phyloP scores from a whole-genome alignment of 2,888 invertebrate genomes.

The Petrophora chlorosata region DNA sequence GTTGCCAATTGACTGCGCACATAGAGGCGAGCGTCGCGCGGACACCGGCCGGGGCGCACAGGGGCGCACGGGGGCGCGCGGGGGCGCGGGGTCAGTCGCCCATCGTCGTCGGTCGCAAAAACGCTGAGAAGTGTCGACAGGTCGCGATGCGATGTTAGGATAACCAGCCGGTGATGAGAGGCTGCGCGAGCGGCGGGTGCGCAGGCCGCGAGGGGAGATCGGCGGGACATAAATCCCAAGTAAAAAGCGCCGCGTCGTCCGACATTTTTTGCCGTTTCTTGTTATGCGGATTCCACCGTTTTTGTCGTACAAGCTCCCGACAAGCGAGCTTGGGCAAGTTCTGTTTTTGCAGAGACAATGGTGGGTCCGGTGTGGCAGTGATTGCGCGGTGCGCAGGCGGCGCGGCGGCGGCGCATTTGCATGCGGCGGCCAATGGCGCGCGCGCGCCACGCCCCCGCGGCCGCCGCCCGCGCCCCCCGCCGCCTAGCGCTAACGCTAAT shows the following conservation, averaged over 20 bases:
- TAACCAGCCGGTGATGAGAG: slow-evolving; percentile 38
- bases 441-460: slow-evolving; percentile 51
- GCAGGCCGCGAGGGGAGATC: slow-evolving; percentile 32
- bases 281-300: slow-evolving; percentile 73
- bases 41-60: background rate
- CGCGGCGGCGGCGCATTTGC: slow-evolving; percentile 64
- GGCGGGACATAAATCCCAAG: slow-evolving; percentile 65
- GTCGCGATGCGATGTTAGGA: slow-evolving; percentile 27
- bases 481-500: slow-evolving; percentile 11
- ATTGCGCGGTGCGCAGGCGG: slow-evolving; percentile 66
- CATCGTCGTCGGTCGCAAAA: slow-evolving; percentile 30
- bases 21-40: slow-evolving; percentile 22
- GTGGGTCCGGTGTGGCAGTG: slow-evolving; percentile 52
- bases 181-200: slow-evolving; percentile 26
- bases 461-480: slow-evolving; percentile 28
- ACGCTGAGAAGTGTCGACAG: slow-evolving; percentile 27
- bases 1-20: slow-evolving; percentile 56
- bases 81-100: slow-evolving; percentile 36
- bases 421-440: slow-evolving; percentile 64
- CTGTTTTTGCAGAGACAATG: slow-evolving; percentile 68
- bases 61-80: background rate
- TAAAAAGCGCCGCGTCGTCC: slow-evolving; percentile 65
- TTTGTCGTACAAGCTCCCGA: slow-evolving; percentile 67
- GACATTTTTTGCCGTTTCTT: slow-evolving; percentile 73
- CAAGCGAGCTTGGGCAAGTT: slow-evolving; percentile 60